Evolutionary conservation across 2,888 invertebrate genomes (phyloP), one percentile per base, ranked within the genome.

Genomic region (Tridacna crocea): DNA sequence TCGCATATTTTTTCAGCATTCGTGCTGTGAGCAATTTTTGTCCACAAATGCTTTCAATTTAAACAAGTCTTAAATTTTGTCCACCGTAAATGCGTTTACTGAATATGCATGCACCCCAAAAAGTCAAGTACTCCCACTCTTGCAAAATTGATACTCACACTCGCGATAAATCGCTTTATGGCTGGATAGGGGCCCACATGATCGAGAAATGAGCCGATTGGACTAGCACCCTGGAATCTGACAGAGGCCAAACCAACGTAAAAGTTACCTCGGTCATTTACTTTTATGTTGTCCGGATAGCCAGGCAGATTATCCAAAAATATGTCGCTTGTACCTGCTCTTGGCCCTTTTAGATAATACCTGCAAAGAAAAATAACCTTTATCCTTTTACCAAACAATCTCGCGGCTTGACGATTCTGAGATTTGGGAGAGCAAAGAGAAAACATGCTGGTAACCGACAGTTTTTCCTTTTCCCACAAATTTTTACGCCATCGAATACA

Each of bases 231-330:
- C 27, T 89, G 75, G 77, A 89, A 91, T 22, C 92, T 72, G 0
- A 90, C 89, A 10, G 89, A 89, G 15, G 88, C 90, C 66, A 92
- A 36, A 6, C 91, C 92, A 0, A 91, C 87, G 77, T 90, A 91
- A 80, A 88, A 92, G 66, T 90, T 88, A 2, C 89, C 88, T 13
- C 74, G 70, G 17, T 73, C 73, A 72, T 91, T 91, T 8, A 84
- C 82, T 70, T 91, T 90, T 36, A 92, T 90, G 78, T 92, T 92
- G 85, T 92, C 92, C 19, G 92, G 91, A 75, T 89, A 92, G 48
- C 92, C 92, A 15, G 92, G 92, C n/a, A 92, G 75, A 72, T 92
- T 92, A 68, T 90, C 90, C 13, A 83, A 65, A 66, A 91, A 84
- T 0, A 90, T 72, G n/a, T 91, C 90, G 51, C 80, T 80, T 13